Evolutionary conservation across 2,888 invertebrate species (phyloP).

Genomic region (Metallyticus violacea): DNA sequence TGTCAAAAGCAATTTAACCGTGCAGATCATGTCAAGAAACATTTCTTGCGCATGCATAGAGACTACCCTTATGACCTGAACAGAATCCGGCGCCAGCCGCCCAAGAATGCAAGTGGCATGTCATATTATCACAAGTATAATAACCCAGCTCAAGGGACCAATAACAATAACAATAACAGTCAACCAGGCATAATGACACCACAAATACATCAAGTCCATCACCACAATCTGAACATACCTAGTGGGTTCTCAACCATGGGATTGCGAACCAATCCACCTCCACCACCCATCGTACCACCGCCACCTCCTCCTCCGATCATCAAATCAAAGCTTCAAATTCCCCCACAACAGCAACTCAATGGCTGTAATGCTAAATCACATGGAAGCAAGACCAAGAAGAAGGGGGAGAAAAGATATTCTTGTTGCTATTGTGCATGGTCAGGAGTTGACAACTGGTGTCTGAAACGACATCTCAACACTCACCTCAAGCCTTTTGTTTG

Average conservation of each 20-base stretch:
- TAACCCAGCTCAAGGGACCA: conserved; percentile 16
- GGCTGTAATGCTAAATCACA: conserved; percentile 45
- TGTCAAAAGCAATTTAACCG: conserved; percentile 91
- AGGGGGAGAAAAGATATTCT: conserved; percentile 70
- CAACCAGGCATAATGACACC: conserved; percentile 28
- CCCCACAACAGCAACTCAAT: conserved; percentile 15
- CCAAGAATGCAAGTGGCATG: conserved; percentile 37
- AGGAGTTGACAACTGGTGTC: conserved; percentile 91
- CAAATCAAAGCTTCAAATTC: conserved; percentile 32
- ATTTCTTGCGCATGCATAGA: conserved; percentile 87
- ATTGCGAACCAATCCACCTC: conserved; percentile 2
- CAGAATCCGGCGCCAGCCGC: conserved; percentile 64
- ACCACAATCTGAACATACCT: conserved; percentile 29
- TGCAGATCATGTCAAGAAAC: conserved; percentile 92
- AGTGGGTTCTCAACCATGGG: conserved; percentile 18
- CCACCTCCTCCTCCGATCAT: conserved; percentile 22
- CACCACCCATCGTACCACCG: conserved; percentile 17
- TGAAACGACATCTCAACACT: conserved; percentile 88
- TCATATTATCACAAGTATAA: conserved; percentile 36
- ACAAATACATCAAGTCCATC: conserved; percentile 28
- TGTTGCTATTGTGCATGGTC: conserved; percentile 92
- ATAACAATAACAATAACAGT: conserved; percentile 13
- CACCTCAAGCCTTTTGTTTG: conserved; percentile 91
- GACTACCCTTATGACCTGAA: conserved; percentile 85
- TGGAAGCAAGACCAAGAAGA: conserved; percentile 41